Percentiles rank a stretch among this genome's conserved stretches.
Evolutionary conservation across 2,888 invertebrate species (phyloP).

Genomic region (Zhuqinia jingwanae): DNA sequence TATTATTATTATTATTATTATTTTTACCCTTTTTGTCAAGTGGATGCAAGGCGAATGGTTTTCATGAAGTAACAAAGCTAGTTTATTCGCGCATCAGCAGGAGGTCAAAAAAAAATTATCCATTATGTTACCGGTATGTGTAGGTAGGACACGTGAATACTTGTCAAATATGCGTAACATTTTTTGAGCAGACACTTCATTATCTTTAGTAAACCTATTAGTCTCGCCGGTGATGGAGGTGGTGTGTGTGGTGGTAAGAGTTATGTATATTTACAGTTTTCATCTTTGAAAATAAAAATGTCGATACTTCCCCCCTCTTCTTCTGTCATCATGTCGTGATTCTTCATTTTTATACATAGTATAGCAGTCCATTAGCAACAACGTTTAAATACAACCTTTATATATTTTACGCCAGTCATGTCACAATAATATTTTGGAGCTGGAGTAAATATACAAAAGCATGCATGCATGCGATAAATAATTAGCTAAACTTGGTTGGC

Average conservation of each 20-base stretch:
- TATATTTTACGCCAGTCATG: too few species aligned
- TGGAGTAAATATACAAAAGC: too few species aligned
- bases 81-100: slow-evolving; percentile 46
- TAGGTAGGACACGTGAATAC: slow-evolving; percentile 15
- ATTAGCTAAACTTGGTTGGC: too few species aligned
- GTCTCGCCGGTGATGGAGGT: background rate
- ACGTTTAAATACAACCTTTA: too few species aligned
- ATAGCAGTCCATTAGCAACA: too few species aligned
- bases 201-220: background rate
- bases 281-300: too few species aligned
- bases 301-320: too few species aligned
- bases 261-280: background rate
- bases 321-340: too few species aligned
- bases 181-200: background rate
- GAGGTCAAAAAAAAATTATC: slow-evolving; percentile 12
- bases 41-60: background rate
- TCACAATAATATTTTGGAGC: too few species aligned
- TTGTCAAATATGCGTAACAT: background rate
- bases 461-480: too few species aligned
- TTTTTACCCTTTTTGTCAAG: slow-evolving; percentile 25
- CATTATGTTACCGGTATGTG: slow-evolving; percentile 3
- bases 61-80: background rate
- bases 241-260: background rate
- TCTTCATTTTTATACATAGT: too few species aligned
- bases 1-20: too few species aligned